Evolutionary conservation across 2,797 vertebrate species (phyloP).

Genomic region (Arrhamphus sclerolepis): DNA sequence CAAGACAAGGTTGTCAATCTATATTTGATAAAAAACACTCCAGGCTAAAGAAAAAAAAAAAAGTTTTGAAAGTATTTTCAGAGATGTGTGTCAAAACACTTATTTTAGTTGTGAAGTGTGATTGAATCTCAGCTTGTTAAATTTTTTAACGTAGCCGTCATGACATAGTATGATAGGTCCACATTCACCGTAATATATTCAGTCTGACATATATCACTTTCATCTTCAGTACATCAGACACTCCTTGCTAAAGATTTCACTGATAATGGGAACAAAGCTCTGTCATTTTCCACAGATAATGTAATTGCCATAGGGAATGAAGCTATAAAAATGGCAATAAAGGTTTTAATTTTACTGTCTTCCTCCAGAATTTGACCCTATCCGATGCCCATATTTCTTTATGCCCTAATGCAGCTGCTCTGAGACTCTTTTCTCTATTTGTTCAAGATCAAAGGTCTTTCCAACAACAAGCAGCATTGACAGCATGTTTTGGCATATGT

Average conservation of each 20-base stretch:
- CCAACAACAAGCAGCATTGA: slow-evolving; percentile 67
- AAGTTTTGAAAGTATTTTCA: slow-evolving; percentile 17
- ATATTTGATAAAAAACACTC: slow-evolving; percentile 57
- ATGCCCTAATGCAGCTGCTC: slow-evolving; percentile 57
- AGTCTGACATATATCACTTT: slow-evolving; percentile 63
- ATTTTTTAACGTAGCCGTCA: slow-evolving; percentile 13
- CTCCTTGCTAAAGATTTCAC: slow-evolving; percentile 55
- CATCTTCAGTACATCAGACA: slow-evolving; percentile 51
- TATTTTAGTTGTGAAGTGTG: slow-evolving; percentile 33
- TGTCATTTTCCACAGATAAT: slow-evolving; percentile 73
- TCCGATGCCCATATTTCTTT: slow-evolving; percentile 58
- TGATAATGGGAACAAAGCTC: slow-evolving; percentile 69
- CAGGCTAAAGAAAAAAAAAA: slow-evolving; percentile 26
- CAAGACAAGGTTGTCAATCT: slow-evolving; percentile 67
- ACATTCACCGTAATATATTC: slow-evolving; percentile 25
- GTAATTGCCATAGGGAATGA: slow-evolving; percentile 68
- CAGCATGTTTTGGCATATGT: slow-evolving; percentile 55
- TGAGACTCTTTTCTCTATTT: slow-evolving; percentile 66
- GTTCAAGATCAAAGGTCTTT: slow-evolving; percentile 75
- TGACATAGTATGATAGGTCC: slow-evolving; percentile 14
- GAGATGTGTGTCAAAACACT: slow-evolving; percentile 2
- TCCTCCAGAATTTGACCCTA: slow-evolving; percentile 65
- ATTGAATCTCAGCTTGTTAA: slow-evolving; percentile 16
- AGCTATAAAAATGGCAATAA: slow-evolving; percentile 73
- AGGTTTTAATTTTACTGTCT: slow-evolving; percentile 72